Conservation (phyloP, 2,797 vertebrate species). For the Sitta carolinensis region DNA sequence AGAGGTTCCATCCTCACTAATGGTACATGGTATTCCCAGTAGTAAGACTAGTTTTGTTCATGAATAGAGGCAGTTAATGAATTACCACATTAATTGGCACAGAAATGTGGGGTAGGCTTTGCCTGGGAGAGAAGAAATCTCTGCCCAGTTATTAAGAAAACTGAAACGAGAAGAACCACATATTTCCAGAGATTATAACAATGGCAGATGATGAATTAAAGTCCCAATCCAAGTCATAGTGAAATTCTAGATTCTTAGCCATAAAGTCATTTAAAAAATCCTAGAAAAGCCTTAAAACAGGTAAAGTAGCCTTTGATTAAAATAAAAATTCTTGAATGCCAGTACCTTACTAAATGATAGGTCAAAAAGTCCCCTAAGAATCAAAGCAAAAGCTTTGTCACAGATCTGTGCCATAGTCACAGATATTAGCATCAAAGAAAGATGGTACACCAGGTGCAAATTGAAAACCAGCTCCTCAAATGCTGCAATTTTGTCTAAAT, state of each 20-base stretch:
- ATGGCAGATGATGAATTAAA: background rate
- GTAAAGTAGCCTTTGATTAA: background rate
- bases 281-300: background rate
- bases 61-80: background rate
- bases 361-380: background rate
- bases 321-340: slow-evolving; percentile 6
- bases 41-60: background rate
- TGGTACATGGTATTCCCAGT: background rate
- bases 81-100: background rate
- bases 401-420: background rate
- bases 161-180: background rate
- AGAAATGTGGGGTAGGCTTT: background rate
- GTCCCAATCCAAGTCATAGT: background rate
- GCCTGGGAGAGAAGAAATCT: background rate
- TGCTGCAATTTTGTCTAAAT: background rate
- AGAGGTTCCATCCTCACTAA: rapidly evolving
- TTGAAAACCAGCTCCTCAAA: background rate
- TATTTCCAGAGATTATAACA: background rate
- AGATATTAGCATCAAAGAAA: background rate
- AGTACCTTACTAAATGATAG: background rate
- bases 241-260: background rate
- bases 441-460: background rate
- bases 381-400: background rate
- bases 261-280: background rate
- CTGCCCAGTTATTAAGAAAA: background rate